Percentiles rank a stretch among this genome's conserved stretches.
Evolutionary conservation across 1,140 invertebrate genomes (phyloP).

Genomic region (Drosophila gunungcola): DNA sequence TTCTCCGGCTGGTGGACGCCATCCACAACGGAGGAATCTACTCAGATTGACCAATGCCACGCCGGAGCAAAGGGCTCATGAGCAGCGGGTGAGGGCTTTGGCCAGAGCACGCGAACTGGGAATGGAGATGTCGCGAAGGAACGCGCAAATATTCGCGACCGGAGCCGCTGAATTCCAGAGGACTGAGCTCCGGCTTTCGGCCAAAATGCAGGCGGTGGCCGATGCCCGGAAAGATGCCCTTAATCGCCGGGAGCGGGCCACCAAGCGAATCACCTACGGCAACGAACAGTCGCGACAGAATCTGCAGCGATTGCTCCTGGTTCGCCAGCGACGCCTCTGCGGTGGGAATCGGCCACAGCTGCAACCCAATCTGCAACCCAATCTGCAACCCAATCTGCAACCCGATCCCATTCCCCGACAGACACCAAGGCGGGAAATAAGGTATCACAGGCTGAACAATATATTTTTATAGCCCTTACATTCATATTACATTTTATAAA

Average conservation of each 20-base stretch:
- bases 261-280: conserved; percentile 73
- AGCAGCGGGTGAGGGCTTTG: conserved; percentile 50
- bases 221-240: conserved; percentile 42
- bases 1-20: background rate
- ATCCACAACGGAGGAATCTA: background rate
- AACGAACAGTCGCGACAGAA: conserved; percentile 70
- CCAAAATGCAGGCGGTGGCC: conserved; percentile 51
- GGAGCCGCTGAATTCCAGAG: conserved; percentile 35
- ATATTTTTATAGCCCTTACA: too few relatives aligned
- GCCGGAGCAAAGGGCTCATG: conserved; percentile 32
- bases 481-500: too few relatives aligned
- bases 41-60: background rate
- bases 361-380: background rate
- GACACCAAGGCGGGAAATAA: background rate
- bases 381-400: too few relatives aligned
- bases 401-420: background rate
- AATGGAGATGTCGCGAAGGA: conserved; percentile 65
- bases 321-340: background rate
- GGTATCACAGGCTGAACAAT: background rate
- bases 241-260: conserved; percentile 57
- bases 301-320: conserved; percentile 48
- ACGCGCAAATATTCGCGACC: conserved; percentile 47
- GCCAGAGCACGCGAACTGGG: conserved; percentile 62
- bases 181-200: conserved; percentile 36
- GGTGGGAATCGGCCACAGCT: background rate